These are phyloP conservation scores for Erebia aethiops DNA, from an alignment of 2,888 invertebrate species.

Conservation along the genomic window DNA sequence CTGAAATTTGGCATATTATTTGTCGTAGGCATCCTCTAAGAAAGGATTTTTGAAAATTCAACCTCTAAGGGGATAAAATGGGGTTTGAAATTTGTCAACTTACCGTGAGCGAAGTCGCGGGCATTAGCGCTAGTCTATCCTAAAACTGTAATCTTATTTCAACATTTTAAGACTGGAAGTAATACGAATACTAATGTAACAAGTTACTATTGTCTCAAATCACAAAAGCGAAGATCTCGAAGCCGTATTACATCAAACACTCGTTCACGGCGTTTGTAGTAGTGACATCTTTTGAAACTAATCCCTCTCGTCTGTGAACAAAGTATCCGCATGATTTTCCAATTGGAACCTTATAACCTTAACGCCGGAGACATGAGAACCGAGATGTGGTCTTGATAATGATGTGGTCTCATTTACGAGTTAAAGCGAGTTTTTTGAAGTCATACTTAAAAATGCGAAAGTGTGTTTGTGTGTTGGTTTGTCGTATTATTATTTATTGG, in stretches of 20 bases:
- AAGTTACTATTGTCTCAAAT: constrained; percentile 19
- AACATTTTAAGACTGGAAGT: neutral
- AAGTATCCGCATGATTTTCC: constrained; percentile 49
- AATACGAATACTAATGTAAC: neutral
- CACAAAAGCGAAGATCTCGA: constrained; percentile 11
- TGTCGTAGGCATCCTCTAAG: too few species aligned
- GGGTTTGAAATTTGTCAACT: too few species aligned
- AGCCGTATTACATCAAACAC: constrained; percentile 16
- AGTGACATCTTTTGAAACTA: constrained; percentile 23
- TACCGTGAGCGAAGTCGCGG: too few species aligned
- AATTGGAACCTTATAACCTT: constrained; percentile 54
- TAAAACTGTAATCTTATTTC: neutral
- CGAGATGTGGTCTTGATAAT: constrained; percentile 26
- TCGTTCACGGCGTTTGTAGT: neutral
- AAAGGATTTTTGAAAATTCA: too few species aligned
- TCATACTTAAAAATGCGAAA: too few species aligned
- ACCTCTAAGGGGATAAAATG: too few species aligned
- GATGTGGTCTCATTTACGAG: constrained; percentile 29
- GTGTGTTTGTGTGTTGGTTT: too few species aligned
- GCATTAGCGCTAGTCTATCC: neutral
- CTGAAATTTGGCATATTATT: too few species aligned
- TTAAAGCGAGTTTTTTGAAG: neutral
- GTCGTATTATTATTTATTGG: too few species aligned
- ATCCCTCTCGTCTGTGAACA: constrained; percentile 22
- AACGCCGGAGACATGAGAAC: constrained; percentile 27